A percentile compares a stretch with the other conserved stretches of the same genome.
These are phyloP conservation scores for Budorcas taxicolor DNA, from an alignment of 2,113 vertebrate genomes.

Conservation along the genomic window DNA sequence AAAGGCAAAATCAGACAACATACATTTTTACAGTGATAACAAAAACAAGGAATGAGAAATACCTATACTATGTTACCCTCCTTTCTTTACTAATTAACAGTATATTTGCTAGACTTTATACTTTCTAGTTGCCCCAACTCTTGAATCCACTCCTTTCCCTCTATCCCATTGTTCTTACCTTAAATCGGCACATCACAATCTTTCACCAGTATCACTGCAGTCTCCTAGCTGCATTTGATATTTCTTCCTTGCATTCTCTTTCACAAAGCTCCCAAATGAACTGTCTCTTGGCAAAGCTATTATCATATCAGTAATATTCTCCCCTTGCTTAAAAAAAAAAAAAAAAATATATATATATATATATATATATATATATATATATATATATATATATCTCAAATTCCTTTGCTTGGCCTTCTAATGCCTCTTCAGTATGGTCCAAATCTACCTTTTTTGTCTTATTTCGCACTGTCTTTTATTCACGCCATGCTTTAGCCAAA, in stretches of 20 bases:
- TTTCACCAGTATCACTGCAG: background rate
- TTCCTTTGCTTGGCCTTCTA: background rate
- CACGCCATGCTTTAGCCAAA: background rate
- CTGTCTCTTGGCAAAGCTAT: background rate
- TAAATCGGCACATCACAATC: background rate
- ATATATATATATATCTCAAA: background rate
- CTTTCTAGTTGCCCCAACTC: background rate
- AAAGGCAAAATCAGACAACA: background rate
- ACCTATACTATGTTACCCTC: background rate
- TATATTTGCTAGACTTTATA: background rate
- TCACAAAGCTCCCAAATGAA: background rate
- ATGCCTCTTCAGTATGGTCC: background rate
- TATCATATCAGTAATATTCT: background rate
- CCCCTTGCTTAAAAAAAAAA: background rate
- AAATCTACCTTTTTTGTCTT: background rate
- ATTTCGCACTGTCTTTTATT: background rate
- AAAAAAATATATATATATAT: background rate
- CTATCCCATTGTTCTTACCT: background rate
- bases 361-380: too few relatives aligned
- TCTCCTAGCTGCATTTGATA: background rate
- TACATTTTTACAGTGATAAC: background rate
- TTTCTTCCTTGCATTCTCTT: background rate
- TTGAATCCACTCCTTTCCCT: background rate
- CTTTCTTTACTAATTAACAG: background rate
- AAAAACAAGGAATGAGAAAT: constrained; percentile 1